These are phyloP conservation scores for Lepidochitona cinerea DNA, from an alignment of 2,888 invertebrate species.

Conservation along the genomic window DNA sequence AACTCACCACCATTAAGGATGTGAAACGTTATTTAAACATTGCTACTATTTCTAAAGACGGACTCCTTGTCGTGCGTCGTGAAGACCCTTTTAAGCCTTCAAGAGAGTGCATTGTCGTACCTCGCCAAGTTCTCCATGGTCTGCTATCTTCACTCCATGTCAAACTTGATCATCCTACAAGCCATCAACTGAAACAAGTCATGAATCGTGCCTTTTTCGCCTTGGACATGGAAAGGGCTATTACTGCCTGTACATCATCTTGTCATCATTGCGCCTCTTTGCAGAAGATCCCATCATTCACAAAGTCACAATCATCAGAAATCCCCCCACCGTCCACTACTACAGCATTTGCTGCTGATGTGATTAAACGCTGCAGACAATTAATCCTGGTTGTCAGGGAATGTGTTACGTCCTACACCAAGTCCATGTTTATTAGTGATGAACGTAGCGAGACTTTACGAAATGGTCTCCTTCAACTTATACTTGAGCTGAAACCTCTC, in stretches of 20 bases:
- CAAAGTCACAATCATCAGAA: slow-evolving; percentile 29
- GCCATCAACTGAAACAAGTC: slow-evolving; percentile 33
- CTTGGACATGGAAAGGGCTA: slow-evolving; percentile 25
- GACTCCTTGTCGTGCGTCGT: background rate
- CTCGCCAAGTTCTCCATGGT: slow-evolving; percentile 31
- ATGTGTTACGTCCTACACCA: slow-evolving; percentile 29
- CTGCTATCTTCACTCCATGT: slow-evolving; percentile 37
- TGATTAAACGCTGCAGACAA: slow-evolving; percentile 36
- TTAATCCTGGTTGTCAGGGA: slow-evolving; percentile 28
- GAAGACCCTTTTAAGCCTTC: slow-evolving; percentile 15
- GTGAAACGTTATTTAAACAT: slow-evolving; percentile 18
- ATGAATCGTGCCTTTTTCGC: slow-evolving; percentile 36
- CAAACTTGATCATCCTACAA: slow-evolving; percentile 34
- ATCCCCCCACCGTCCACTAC: slow-evolving; percentile 33
- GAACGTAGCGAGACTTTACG: slow-evolving; percentile 11
- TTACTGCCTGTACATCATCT: slow-evolving; percentile 18
- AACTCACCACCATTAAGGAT: slow-evolving; percentile 20
- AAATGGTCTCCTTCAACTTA: slow-evolving; percentile 3
- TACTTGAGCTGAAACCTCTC: slow-evolving; percentile 11
- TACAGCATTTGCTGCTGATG: slow-evolving; percentile 40
- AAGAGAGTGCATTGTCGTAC: slow-evolving; percentile 34
- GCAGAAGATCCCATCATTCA: slow-evolving; percentile 21
- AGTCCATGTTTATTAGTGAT: slow-evolving; percentile 12
- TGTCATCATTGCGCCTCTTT: slow-evolving; percentile 40
- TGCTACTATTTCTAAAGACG: background rate